Conservation (phyloP, 2,113 vertebrate species). For the Riparia riparia region DNA sequence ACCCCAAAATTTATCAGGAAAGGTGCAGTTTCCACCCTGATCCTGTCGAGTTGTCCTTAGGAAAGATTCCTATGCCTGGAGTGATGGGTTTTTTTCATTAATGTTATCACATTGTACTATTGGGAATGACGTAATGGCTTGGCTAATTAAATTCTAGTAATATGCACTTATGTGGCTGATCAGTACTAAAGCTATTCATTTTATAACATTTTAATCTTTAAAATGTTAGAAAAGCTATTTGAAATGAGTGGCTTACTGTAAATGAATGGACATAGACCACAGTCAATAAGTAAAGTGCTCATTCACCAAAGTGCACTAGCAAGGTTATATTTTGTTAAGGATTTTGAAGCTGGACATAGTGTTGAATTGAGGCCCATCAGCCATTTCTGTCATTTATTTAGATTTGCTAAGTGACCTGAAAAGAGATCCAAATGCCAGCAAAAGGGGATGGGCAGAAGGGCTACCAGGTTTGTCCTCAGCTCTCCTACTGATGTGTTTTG, state of each 20-base stretch:
- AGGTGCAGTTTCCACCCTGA: neutral
- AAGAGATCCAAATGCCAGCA: conserved; percentile 2
- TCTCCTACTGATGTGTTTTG: neutral
- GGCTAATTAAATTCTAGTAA: conserved; percentile 57
- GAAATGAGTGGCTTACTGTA: conserved; percentile 66
- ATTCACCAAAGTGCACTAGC: conserved; percentile 56
- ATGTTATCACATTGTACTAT: neutral
- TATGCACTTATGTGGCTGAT: conserved; percentile 47
- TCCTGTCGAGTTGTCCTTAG: neutral
- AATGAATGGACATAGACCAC: conserved; percentile 54
- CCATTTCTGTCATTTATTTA: conserved; percentile 17
- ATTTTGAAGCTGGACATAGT: conserved; percentile 9
- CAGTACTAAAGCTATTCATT: conserved; percentile 58
- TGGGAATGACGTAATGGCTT: conserved; percentile 38
- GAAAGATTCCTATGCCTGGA: neutral
- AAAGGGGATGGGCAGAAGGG: neutral
- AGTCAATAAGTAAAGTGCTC: conserved; percentile 66
- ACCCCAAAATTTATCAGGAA: neutral
- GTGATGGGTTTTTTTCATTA: neutral
- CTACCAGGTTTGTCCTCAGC: neutral
- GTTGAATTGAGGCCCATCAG: conserved; percentile 34
- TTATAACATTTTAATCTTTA: conserved; percentile 66
- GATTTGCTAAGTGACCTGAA: conserved; percentile 26
- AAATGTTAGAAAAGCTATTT: conserved; percentile 66
- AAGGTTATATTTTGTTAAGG: conserved; percentile 54